These are phyloP conservation scores for Podargus strigoides DNA, from an alignment of 2,797 vertebrate species.

Conservation along the genomic window DNA sequence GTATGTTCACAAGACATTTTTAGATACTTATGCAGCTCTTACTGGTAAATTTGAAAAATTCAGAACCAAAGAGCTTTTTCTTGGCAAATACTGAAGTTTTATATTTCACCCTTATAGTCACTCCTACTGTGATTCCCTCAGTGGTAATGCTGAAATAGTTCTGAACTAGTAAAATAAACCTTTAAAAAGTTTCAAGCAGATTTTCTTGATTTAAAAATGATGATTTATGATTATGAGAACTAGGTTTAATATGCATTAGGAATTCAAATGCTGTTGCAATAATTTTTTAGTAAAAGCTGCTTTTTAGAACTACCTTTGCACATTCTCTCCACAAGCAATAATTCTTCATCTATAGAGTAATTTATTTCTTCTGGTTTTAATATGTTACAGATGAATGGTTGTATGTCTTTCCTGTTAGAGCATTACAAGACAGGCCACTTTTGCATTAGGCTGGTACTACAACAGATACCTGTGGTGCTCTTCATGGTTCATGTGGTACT, in stretches of 20 bases:
- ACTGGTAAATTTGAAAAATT: slow-evolving; percentile 2
- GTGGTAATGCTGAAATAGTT: slow-evolving; percentile 39
- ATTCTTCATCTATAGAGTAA: slow-evolving; percentile 93
- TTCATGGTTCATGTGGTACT: slow-evolving; percentile 98
- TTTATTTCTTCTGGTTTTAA: slow-evolving; percentile 98
- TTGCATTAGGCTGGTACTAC: slow-evolving; percentile 80
- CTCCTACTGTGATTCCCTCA: slow-evolving; percentile 17
- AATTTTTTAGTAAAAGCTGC: slow-evolving; percentile 82
- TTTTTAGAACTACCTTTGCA: slow-evolving; percentile 81
- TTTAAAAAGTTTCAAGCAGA: slow-evolving; percentile 72
- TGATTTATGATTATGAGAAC: slow-evolving; percentile 74
- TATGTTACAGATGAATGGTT: slow-evolving; percentile 94
- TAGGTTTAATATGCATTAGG: slow-evolving; percentile 78
- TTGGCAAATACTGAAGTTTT: slow-evolving; percentile 12
- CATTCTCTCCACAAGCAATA: slow-evolving; percentile 84
- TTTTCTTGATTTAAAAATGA: slow-evolving; percentile 73
- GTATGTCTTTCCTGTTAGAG: slow-evolving; percentile 88
- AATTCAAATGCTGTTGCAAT: slow-evolving; percentile 81
- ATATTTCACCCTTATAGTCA: slow-evolving; percentile 17
- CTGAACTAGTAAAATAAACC: slow-evolving; percentile 65
- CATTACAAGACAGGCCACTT: slow-evolving; percentile 84
- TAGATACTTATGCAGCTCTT: background rate
- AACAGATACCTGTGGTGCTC: slow-evolving; percentile 95
- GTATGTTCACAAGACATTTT: background rate
- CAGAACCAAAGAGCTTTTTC: background rate